Conservation (phyloP, 2,888 invertebrate species). For the Hedychridium roseum region DNA sequence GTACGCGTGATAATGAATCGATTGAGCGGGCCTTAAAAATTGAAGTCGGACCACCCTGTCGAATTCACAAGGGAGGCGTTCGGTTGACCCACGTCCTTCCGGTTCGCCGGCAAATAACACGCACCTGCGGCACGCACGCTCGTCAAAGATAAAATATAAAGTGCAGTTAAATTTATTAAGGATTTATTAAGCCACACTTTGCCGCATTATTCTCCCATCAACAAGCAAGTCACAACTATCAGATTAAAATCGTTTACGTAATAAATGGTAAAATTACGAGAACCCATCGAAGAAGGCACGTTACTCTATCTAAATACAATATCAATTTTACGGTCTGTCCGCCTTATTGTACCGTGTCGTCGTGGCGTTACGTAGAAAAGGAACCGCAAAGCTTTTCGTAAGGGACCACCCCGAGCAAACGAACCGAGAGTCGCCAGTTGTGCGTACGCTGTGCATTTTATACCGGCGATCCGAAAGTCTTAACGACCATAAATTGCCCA, state of each 20-base stretch:
- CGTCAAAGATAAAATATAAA: not conserved
- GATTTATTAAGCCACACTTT: too few relatives aligned
- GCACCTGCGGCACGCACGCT: constrained; percentile 12
- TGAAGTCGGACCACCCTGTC: constrained; percentile 11
- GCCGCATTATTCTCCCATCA: too few relatives aligned
- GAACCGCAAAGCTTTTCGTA: not conserved
- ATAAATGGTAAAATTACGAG: too few relatives aligned
- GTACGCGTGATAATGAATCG: not conserved
- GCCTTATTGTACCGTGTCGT: too few relatives aligned
- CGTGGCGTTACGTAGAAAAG: not conserved
- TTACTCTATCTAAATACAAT: too few relatives aligned
- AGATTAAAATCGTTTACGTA: too few relatives aligned
- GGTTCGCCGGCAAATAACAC: constrained; percentile 19
- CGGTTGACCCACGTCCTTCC: constrained; percentile 20
- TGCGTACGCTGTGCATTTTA: not conserved
- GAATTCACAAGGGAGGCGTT: constrained; percentile 10
- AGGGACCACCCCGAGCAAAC: constrained; percentile 1
- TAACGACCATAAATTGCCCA: constrained; percentile 56
- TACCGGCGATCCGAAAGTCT: constrained; percentile 32
- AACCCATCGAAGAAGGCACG: too few relatives aligned
- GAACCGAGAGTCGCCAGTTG: not conserved
- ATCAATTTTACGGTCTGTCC: too few relatives aligned
- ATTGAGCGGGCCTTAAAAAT: not conserved
- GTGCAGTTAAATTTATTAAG: not conserved
- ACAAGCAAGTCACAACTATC: too few relatives aligned